Conservation (phyloP, 2,113 vertebrate genomes). For the Raja brachyura region DNA sequence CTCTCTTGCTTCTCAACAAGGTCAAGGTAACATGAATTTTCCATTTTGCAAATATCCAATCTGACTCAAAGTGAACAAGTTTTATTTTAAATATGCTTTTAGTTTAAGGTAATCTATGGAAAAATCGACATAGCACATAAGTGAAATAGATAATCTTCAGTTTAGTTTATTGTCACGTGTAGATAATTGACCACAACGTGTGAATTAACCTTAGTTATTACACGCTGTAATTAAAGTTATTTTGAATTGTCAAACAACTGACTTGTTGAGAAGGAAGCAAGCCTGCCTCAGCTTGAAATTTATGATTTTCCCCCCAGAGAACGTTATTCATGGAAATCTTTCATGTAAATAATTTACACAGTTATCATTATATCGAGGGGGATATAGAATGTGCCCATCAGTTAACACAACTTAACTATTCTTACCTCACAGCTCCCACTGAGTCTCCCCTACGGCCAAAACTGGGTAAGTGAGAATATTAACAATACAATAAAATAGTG, state of each 20-base stretch:
- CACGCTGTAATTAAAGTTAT: neutral
- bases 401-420: constrained; percentile 41
- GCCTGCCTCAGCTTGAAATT: neutral
- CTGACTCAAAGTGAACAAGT: neutral
- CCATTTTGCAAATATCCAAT: neutral
- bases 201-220: neutral
- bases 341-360: neutral
- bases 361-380: neutral
- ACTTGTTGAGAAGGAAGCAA: neutral
- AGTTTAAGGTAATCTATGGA: neutral
- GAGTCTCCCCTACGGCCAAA: constrained; percentile 77
- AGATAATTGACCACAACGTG: neutral
- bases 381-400: constrained; percentile 28
- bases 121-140: neutral
- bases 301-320: neutral
- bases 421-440: constrained; percentile 73
- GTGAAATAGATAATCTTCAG: neutral
- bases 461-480: constrained; percentile 66
- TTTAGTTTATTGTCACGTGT: too few relatives aligned
- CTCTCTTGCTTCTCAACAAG: neutral
- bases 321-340: neutral
- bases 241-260: neutral
- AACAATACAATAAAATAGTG: neutral
- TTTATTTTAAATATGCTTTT: neutral
- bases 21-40: neutral